Evolutionary conservation across 1,140 invertebrate species (phyloP).

Genomic region (Drusus annulatus): DNA sequence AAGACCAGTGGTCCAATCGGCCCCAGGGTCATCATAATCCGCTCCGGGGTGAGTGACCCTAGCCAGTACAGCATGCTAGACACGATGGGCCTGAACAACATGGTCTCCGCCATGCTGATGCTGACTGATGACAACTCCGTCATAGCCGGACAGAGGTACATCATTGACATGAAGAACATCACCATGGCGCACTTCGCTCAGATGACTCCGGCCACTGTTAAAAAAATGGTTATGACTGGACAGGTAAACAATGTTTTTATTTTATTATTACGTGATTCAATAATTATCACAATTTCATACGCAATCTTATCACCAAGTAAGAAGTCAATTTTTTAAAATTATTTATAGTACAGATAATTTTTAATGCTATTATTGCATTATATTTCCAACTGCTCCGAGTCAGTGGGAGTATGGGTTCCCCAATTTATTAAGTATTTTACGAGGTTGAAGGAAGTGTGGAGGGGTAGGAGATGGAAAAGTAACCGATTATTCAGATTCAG

Average conservation of each 20-base stretch:
- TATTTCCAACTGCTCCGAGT: too few species aligned
- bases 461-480: too few species aligned
- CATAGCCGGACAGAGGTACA: slow-evolving; percentile 60
- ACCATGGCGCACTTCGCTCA: slow-evolving; percentile 67
- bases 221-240: slow-evolving; percentile 70
- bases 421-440: too few species aligned
- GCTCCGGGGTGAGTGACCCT: slow-evolving; percentile 66
- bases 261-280: too few species aligned
- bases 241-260: slow-evolving; percentile 66
- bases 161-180: slow-evolving; percentile 65
- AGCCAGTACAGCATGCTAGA: slow-evolving; percentile 62
- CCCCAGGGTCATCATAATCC: slow-evolving; percentile 69
- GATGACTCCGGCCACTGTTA: slow-evolving; percentile 68
- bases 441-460: too few species aligned
- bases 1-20: slow-evolving; percentile 63
- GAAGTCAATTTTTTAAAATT: too few species aligned
- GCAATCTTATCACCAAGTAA: too few species aligned
- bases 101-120: slow-evolving; percentile 49
- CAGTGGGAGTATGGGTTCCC: too few species aligned
- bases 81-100: slow-evolving; percentile 62
- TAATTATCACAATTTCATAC: too few species aligned
- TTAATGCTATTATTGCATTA: too few species aligned
- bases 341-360: too few species aligned
- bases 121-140: slow-evolving; percentile 62
- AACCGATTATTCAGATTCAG: too few species aligned